These are phyloP conservation scores for Galaxea fascicularis DNA, from an alignment of 92 coral and sea anemone genomes.

Conservation along the genomic window DNA sequence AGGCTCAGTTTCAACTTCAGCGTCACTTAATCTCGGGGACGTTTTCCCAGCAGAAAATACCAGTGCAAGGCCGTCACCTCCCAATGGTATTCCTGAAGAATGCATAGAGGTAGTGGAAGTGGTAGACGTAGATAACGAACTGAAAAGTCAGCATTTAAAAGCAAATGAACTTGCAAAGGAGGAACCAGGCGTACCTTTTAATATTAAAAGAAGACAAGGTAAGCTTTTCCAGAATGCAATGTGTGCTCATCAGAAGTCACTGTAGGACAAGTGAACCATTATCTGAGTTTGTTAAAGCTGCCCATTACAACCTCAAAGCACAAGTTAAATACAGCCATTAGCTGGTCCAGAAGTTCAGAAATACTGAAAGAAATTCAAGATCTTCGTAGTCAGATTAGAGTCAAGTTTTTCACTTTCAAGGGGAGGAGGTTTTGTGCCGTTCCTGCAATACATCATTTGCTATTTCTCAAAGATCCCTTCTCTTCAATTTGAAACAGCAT, in stretches of 20 bases:
- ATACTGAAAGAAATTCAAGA: not conserved
- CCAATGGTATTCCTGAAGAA: not conserved
- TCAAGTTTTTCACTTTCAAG: not conserved
- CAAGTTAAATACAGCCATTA: conserved; percentile 18
- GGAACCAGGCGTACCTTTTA: not conserved
- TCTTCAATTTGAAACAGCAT: conserved; percentile 25
- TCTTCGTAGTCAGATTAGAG: not conserved
- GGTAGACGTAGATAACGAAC: not conserved
- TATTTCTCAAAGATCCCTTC: not conserved
- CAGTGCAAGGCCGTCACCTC: not conserved
- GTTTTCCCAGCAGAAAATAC: not conserved
- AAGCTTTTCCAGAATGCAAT: conserved; percentile 9
- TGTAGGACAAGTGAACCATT: not conserved
- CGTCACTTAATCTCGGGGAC: not conserved
- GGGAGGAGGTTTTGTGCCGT: conserved; percentile 13
- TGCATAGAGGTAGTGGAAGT: not conserved
- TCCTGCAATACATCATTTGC: conserved; percentile 11
- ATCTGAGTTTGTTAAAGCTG: conserved; percentile 1
- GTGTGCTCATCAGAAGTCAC: conserved; percentile 5
- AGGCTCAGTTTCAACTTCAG: not conserved
- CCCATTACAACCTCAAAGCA: conserved; percentile 21
- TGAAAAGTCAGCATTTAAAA: not conserved
- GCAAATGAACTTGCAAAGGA: conserved; percentile 8
- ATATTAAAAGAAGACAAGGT: not conserved
- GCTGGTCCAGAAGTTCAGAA: conserved; percentile 3